Conservation (phyloP, 2,113 vertebrate genomes). For the Bos taurus region DNA sequence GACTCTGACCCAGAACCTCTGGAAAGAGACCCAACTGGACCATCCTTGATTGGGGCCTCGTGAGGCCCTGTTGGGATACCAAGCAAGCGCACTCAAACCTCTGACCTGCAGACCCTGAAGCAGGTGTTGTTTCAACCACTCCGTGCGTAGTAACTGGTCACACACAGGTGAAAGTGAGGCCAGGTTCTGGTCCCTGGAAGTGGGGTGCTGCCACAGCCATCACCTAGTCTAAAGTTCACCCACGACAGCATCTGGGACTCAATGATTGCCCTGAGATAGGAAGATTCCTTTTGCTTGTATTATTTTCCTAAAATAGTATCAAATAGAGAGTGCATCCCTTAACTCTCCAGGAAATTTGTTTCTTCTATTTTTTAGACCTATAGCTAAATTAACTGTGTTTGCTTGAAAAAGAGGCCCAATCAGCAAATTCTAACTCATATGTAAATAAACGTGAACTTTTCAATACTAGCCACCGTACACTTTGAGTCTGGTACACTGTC, state of each 20-base stretch:
- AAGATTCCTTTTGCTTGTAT: background rate
- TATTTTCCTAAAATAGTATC: background rate
- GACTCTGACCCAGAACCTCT: background rate
- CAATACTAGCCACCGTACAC: constrained; percentile 82
- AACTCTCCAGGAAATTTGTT: background rate
- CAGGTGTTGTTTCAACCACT: background rate
- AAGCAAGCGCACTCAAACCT: background rate
- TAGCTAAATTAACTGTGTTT: background rate
- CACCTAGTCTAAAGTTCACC: background rate
- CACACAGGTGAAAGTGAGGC: background rate
- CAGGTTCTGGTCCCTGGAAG: background rate
- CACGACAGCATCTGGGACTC: background rate
- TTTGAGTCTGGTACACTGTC: constrained; percentile 91
- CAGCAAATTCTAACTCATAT: background rate
- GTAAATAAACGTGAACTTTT: background rate
- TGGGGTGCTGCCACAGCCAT: background rate
- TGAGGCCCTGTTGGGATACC: background rate
- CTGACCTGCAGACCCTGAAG: background rate
- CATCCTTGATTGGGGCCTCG: rapidly evolving
- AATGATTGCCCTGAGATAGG: background rate
- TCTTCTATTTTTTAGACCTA: background rate
- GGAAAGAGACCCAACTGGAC: background rate
- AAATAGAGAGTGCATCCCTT: background rate
- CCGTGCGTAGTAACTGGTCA: background rate
- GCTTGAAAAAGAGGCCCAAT: background rate